A percentile compares a stretch with the other conserved stretches of the same genome.
These are phyloP conservation scores for Cacatua alba DNA, from an alignment of 2,113 vertebrate species.

Conservation along the genomic window DNA sequence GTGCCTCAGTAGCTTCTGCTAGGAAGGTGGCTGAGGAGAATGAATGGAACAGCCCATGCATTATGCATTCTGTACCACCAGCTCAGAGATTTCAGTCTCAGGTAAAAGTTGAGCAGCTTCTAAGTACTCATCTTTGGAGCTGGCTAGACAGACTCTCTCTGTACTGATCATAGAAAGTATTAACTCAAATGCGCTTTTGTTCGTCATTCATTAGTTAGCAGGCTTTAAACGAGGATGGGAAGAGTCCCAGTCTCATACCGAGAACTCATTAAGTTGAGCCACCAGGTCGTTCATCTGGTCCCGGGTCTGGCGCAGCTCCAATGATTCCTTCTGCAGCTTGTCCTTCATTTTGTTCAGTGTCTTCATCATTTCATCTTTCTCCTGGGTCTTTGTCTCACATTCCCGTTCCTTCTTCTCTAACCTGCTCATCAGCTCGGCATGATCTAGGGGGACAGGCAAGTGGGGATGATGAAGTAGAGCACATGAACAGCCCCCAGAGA, in stretches of 20 bases:
- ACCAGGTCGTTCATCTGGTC: slow-evolving; percentile 91
- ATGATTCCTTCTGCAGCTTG: slow-evolving; percentile 92
- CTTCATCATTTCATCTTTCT: slow-evolving; percentile 99
- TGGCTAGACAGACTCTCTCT: background rate
- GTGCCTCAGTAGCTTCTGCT: background rate
- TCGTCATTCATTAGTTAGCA: background rate
- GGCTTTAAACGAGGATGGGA: background rate
- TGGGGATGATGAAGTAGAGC: background rate
- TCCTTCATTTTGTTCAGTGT: slow-evolving; percentile 99
- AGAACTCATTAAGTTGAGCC: slow-evolving; percentile 84
- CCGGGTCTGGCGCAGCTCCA: slow-evolving; percentile 89
- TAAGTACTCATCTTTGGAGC: background rate
- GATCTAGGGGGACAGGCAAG: slow-evolving; percentile 77
- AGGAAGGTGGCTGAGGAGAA: background rate
- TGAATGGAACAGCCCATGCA: background rate
- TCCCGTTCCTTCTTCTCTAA: slow-evolving; percentile 94
- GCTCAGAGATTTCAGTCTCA: background rate
- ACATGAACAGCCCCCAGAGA: background rate
- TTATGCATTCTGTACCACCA: background rate
- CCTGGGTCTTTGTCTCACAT: slow-evolving; percentile 93
- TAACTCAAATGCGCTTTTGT: background rate
- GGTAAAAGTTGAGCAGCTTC: background rate
- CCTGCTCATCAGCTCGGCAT: slow-evolving; percentile 85
- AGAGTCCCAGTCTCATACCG: slow-evolving; percentile 74
- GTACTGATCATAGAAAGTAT: background rate